Evolutionary conservation across 2,113 vertebrate genomes (phyloP).

Genomic region (Typhlomys cinereus): DNA sequence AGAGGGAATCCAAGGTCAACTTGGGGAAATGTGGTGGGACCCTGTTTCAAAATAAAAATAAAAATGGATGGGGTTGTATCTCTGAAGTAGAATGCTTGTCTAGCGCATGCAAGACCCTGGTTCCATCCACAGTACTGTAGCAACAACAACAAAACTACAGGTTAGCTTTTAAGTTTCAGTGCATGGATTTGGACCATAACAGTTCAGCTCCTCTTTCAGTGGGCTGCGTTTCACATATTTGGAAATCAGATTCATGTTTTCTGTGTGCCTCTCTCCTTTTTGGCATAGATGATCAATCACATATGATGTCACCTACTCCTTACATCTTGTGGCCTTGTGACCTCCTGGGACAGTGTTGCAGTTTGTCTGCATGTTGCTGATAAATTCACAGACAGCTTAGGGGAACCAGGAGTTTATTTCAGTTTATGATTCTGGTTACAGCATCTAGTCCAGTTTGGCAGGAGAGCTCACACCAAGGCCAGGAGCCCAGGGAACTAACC

Average conservation of each 20-base stretch:
- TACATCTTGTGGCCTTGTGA: neutral
- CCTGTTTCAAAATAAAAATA: neutral
- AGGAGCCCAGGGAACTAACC: too few species aligned
- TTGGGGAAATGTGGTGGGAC: neutral
- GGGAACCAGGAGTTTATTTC: too few species aligned
- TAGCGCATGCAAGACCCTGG: neutral
- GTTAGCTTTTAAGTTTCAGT: neutral
- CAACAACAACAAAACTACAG: neutral
- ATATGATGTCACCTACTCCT: neutral
- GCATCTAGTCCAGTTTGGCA: too few species aligned
- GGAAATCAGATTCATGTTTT: neutral
- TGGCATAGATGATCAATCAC: neutral
- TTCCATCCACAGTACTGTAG: neutral
- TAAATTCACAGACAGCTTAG: too few species aligned
- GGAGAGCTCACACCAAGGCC: too few species aligned
- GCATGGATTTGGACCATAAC: neutral
- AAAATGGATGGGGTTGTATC: neutral
- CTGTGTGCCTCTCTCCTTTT: neutral
- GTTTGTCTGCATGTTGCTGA: too few species aligned
- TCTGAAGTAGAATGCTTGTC: neutral
- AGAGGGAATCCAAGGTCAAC: neutral
- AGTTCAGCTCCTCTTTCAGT: neutral
- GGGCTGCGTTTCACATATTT: conserved; percentile 30
- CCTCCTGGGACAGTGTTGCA: too few species aligned
- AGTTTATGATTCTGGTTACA: too few species aligned